Conservation (phyloP, 1,140 invertebrate genomes). For the Armadillidium nasatum region DNA sequence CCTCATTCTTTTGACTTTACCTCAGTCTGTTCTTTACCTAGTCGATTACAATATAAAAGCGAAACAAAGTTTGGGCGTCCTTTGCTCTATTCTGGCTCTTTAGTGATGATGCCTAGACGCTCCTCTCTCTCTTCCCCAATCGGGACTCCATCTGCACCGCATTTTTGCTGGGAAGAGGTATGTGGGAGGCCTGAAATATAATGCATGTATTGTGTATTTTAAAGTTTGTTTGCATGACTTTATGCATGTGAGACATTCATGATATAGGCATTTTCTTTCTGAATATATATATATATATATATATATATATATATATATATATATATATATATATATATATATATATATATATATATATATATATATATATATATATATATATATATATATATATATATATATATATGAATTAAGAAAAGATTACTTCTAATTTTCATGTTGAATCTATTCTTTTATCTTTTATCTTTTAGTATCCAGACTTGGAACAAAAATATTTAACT, state of each 20-base stretch:
- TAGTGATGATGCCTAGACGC: conserved; percentile 33
- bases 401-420: too few species aligned
- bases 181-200: background rate
- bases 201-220: conserved; percentile 7
- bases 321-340: too few species aligned
- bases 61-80: conserved; percentile 18
- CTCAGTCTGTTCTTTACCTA: conserved; percentile 36
- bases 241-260: too few species aligned
- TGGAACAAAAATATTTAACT: too few species aligned
- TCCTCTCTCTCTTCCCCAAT: conserved; percentile 30
- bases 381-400: too few species aligned
- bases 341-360: too few species aligned
- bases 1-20: conserved; percentile 13
- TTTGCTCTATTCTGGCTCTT: conserved; percentile 31
- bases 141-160: conserved; percentile 31
- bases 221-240: background rate
- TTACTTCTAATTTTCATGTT: too few species aligned
- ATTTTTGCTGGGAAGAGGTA: conserved; percentile 43
- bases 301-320: too few species aligned
- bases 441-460: too few species aligned
- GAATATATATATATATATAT: too few species aligned
- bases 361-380: too few species aligned
- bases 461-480: too few species aligned
- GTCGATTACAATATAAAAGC: conserved; percentile 26
- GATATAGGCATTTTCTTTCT: background rate